These are phyloP conservation scores for Halcyon badia DNA, from an alignment of 2,797 vertebrate genomes.

Conservation along the genomic window DNA sequence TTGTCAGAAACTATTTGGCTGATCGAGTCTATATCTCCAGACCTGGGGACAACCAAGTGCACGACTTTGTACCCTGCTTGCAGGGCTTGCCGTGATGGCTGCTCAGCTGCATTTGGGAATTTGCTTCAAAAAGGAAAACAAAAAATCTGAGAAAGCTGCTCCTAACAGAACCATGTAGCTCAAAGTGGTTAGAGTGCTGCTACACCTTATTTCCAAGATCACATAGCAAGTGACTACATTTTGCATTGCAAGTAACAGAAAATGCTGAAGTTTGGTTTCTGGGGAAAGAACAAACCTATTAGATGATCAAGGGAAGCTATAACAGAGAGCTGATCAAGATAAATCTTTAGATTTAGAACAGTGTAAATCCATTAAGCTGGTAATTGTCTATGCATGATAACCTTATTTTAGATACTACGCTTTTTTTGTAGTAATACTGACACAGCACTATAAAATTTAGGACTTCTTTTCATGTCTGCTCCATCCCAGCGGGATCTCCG, in stretches of 20 bases:
- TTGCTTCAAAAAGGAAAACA: background rate
- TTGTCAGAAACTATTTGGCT: background rate
- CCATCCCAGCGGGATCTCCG: constrained; percentile 27
- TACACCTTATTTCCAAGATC: background rate
- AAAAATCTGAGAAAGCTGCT: background rate
- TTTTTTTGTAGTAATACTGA: constrained; percentile 42
- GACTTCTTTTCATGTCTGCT: constrained; percentile 51
- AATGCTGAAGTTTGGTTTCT: background rate
- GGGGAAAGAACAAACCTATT: background rate
- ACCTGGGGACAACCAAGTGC: background rate
- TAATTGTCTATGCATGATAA: constrained; percentile 26
- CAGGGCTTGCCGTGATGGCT: background rate
- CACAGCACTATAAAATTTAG: constrained; percentile 57
- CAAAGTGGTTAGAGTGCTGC: background rate
- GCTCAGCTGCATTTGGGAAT: background rate
- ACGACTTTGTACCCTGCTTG: background rate
- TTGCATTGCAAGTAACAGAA: background rate
- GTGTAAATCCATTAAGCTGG: constrained; percentile 35
- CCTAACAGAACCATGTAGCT: background rate
- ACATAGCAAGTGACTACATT: background rate
- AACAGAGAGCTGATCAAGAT: background rate
- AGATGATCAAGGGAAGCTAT: constrained; percentile 3
- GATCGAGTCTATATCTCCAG: background rate
- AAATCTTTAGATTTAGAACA: constrained; percentile 10
- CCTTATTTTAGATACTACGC: constrained; percentile 13